These are phyloP conservation scores for Picathartes gymnocephalus DNA, from an alignment of 2,113 vertebrate genomes.

Conservation along the genomic window DNA sequence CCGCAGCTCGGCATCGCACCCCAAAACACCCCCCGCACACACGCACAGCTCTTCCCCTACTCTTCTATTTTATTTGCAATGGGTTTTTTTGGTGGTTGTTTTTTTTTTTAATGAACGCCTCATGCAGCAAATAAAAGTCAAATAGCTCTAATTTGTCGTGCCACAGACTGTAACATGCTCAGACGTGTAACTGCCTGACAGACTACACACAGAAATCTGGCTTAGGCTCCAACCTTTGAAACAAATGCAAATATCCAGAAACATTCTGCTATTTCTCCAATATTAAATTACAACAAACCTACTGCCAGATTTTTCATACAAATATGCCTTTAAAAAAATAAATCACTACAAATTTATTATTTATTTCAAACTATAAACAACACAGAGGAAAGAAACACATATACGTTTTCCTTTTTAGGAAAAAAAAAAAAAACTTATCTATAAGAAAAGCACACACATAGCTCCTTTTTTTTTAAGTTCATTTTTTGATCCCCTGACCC, in stretches of 20 bases:
- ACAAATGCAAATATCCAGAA: slow-evolving; percentile 33
- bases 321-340: slow-evolving; percentile 9
- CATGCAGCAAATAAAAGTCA: not conserved
- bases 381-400: slow-evolving; percentile 9
- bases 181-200: slow-evolving; percentile 48
- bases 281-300: slow-evolving; percentile 9
- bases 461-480: not conserved
- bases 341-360: slow-evolving; percentile 14
- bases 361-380: slow-evolving; percentile 49
- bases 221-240: slow-evolving; percentile 8
- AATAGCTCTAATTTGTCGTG: slow-evolving; percentile 26
- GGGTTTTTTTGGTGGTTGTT: not conserved
- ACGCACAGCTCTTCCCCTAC: not conserved
- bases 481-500: slow-evolving; percentile 39
- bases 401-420: not conserved
- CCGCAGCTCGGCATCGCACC: not conserved
- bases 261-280: slow-evolving; percentile 2
- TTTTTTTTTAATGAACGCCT: not conserved
- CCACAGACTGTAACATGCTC: slow-evolving; percentile 40
- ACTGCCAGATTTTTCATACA: not conserved
- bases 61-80: not conserved
- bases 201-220: slow-evolving; percentile 37
- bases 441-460: not conserved
- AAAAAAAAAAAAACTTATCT: not conserved
- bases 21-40: accelerated